Percentiles rank a stretch among this genome's conserved stretches.
These are phyloP conservation scores for Erebia aethiops DNA, from an alignment of 2,888 invertebrate genomes.

Conservation along the genomic window DNA sequence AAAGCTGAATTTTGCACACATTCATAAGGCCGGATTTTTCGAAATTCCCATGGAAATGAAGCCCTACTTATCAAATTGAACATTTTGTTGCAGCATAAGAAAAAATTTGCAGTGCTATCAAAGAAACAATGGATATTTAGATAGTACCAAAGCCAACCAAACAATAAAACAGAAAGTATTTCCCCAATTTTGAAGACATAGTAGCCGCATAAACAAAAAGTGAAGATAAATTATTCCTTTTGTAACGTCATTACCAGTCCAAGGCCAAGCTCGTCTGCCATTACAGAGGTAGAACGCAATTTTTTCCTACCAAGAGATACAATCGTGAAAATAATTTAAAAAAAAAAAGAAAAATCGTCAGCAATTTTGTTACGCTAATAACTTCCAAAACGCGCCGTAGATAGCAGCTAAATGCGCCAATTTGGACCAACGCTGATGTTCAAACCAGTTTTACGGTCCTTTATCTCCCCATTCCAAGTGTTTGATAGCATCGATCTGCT, in stretches of 20 bases:
- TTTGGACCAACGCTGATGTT: constrained; percentile 61
- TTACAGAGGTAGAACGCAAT: constrained; percentile 41
- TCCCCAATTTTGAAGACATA: constrained; percentile 36
- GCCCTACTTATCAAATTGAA: no score
- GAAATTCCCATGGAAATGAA: no score
- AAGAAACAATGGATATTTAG: background rate
- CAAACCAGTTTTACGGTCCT: constrained; percentile 28
- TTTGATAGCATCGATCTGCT: constrained; percentile 30
- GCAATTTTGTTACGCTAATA: constrained; percentile 70
- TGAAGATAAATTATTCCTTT: constrained; percentile 43
- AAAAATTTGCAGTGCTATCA: background rate
- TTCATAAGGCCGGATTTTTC: no score
- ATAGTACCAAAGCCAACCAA: background rate
- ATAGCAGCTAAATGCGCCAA: constrained; percentile 75
- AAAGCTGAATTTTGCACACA: no score
- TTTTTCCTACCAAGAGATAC: constrained; percentile 47
- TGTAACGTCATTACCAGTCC: constrained; percentile 42
- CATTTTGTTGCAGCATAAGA: no score
- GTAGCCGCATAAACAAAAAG: constrained; percentile 39
- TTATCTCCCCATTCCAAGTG: constrained; percentile 27
- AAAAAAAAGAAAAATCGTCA: constrained; percentile 61
- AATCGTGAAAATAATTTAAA: constrained; percentile 54
- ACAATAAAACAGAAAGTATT: constrained; percentile 35
- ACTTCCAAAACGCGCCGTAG: constrained; percentile 62
- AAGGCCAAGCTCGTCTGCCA: constrained; percentile 39